Evolutionary conservation across 2,888 invertebrate genomes (phyloP), one percentile per base, ranked within the genome.

Genomic region (Drosophila algonquin): DNA sequence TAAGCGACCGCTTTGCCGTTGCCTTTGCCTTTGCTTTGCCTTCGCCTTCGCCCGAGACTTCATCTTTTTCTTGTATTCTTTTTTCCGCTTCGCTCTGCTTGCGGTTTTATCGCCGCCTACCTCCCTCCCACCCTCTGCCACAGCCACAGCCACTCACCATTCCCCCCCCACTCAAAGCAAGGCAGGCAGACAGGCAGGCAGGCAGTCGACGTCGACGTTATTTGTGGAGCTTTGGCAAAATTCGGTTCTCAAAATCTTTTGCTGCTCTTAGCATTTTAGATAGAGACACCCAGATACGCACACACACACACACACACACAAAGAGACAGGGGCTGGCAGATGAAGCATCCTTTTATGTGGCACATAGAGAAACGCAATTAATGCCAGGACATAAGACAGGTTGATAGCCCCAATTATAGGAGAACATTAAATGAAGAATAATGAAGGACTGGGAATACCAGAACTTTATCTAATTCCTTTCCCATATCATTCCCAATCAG

Each of bases 31-130:
- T 21, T 18, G 18, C 80, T 74, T 73, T 70, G 79, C 81, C 81
- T 50, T 58, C 8, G 27, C 47, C 40, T 40, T 40, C 51, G 40
- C 56, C 18, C 76, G 73, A 80, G 89, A 86, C 89, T 86, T 86
- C 85, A 86, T 86, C 87, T 86, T 81, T 69, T 77, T 73, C 53
- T 47, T 51, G 65, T 50, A 35, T 72, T 75, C 40, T 61, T 69
- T 69, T 69, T 73, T 40, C 54, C 57, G 45, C 45, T 51, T 40
- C 63, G 52, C 56, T 52, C 59, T 73, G 75, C 67, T 74, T 87
- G 85, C 83, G 85, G 85, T 89, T 89, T 86, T 87, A 89, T 89
- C 85, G 80, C 75, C 75, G 64, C 76, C 64, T 69, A 40, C 69
- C 64, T 69, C 40, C 69, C 57, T 45, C 70, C 55, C 64, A 72